Evolutionary conservation across 2,113 vertebrate genomes (phyloP).

Genomic region (Percina caprodes): DNA sequence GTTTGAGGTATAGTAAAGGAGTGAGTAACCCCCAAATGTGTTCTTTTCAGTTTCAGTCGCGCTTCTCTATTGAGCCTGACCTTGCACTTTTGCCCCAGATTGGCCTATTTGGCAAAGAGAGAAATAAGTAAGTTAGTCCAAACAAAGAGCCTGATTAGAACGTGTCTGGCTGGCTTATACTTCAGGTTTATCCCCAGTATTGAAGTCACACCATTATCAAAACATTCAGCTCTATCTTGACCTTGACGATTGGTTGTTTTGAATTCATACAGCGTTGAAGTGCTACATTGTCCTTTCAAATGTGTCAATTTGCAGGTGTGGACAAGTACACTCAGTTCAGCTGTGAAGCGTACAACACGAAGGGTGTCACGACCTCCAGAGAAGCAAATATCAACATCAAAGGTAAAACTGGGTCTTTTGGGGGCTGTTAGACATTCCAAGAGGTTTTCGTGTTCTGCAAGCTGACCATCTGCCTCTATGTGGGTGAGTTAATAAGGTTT

Average conservation of each 20-base stretch:
- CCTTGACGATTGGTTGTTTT: constrained; percentile 30
- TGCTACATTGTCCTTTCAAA: constrained; percentile 7
- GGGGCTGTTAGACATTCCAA: constrained; percentile 3
- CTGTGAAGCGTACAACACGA: constrained; percentile 92
- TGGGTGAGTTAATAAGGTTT: not conserved
- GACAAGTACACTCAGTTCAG: constrained; percentile 86
- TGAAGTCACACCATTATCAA: not conserved
- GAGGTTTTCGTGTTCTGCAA: not conserved
- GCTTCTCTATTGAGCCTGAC: not conserved
- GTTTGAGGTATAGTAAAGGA: constrained; percentile 33
- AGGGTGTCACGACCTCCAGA: constrained; percentile 89
- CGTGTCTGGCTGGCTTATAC: not conserved
- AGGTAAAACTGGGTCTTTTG: constrained; percentile 81
- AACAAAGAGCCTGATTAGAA: rapidly evolving
- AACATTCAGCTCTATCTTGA: constrained; percentile 6
- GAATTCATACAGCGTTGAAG: not conserved
- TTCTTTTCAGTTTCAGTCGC: constrained; percentile 11
- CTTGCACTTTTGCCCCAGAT: not conserved
- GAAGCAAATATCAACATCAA: constrained; percentile 91
- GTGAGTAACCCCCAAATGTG: constrained; percentile 18
- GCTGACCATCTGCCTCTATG: not conserved
- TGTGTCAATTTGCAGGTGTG: constrained; percentile 84
- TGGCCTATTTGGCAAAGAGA: not conserved
- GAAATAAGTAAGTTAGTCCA: not conserved
- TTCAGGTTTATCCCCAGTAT: not conserved